phyloP scores from a whole-genome alignment of 2,113 vertebrate species.

The Cettia cetti region DNA sequence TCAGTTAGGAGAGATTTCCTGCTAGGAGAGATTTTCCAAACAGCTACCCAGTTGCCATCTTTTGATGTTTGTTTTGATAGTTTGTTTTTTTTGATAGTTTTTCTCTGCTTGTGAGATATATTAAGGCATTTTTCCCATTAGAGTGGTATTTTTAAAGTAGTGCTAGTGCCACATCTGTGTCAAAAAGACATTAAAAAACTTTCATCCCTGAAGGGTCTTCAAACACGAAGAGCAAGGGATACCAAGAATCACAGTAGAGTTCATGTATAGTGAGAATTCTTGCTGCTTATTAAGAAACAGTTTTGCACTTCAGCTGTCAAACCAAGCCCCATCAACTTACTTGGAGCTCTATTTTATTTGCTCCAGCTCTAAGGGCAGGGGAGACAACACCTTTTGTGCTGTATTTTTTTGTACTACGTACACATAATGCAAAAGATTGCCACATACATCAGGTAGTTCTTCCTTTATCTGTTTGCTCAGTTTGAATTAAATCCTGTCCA shows the following conservation, averaged over 20 bases:
- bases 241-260: background rate
- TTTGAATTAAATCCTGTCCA: background rate
- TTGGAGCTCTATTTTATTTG: background rate
- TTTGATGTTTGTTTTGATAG: background rate
- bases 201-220: background rate
- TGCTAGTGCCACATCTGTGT: background rate
- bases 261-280: background rate
- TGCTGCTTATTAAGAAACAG: background rate
- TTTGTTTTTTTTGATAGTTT: background rate
- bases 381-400: background rate
- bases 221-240: background rate
- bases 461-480: background rate
- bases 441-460: background rate
- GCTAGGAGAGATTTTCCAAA: background rate
- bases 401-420: background rate
- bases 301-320: background rate
- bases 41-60: background rate
- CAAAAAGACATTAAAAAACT: background rate
- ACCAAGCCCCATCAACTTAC: background rate
- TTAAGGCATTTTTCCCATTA: background rate
- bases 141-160: background rate
- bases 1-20: background rate
- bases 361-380: background rate
- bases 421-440: background rate
- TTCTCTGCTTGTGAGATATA: background rate